phyloP scores from a whole-genome alignment of 2,797 vertebrate genomes.

The Muscicapa striata region DNA sequence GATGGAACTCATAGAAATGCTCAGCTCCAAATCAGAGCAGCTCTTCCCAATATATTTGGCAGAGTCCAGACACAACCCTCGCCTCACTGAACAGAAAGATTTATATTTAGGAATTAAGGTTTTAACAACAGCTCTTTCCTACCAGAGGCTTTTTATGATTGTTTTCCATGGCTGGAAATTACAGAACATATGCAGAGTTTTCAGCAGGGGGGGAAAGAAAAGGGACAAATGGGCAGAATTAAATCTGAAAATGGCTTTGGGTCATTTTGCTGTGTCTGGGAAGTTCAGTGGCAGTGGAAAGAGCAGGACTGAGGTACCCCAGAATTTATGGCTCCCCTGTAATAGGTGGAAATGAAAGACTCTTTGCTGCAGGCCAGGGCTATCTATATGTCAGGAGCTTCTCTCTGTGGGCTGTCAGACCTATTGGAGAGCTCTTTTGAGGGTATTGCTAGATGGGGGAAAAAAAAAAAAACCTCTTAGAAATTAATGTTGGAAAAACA shows the following conservation, averaged over 20 bases:
- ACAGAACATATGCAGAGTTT: not conserved
- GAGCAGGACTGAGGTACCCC: not conserved
- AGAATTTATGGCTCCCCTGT: constrained; percentile 29
- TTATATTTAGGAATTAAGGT: not conserved
- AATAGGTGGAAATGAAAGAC: constrained; percentile 31
- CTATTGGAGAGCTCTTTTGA: not conserved
- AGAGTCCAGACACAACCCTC: not conserved
- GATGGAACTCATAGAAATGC: not conserved
- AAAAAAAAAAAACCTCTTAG: not conserved
- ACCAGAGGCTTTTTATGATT: not conserved
- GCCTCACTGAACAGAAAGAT: not conserved
- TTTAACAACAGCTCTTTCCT: constrained; percentile 19
- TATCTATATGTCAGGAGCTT: constrained; percentile 8
- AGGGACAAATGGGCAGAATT: not conserved
- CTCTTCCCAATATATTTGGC: not conserved
- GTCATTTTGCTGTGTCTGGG: not conserved
- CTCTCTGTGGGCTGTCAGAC: not conserved
- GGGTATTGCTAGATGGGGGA: not conserved
- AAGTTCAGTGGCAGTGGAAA: not conserved
- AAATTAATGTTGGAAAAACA: not conserved
- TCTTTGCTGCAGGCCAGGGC: constrained; percentile 25
- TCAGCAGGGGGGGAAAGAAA: rapidly evolving
- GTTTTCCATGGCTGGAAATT: not conserved
- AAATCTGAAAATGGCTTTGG: not conserved
- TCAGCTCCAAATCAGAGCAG: not conserved